Percentiles rank a stretch among this genome's conserved stretches.
Conservation (phyloP, 2,797 vertebrate genomes). For the Psittacula echo region DNA sequence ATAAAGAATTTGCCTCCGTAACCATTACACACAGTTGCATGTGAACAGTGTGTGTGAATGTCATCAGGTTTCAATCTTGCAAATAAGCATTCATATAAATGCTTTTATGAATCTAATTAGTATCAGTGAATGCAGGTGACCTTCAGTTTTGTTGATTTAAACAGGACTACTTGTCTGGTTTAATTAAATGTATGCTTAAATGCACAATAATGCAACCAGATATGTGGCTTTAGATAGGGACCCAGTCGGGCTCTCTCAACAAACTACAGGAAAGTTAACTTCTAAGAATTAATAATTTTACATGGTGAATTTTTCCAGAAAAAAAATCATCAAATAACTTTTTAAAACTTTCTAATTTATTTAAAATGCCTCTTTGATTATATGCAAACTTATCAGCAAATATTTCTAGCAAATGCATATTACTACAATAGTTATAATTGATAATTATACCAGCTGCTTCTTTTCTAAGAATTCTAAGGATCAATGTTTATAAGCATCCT, state of each 20-base stretch:
- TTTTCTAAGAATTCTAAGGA: neutral
- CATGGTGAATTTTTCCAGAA: neutral
- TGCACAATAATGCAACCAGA: neutral
- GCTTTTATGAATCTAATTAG: constrained; percentile 51
- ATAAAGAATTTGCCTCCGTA: neutral
- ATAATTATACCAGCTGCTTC: neutral
- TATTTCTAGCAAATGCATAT: neutral
- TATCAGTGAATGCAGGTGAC: constrained; percentile 47
- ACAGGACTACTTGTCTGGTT: neutral
- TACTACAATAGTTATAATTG: neutral
- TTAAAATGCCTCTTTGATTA: neutral
- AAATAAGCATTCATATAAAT: constrained; percentile 35
- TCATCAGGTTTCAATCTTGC: neutral
- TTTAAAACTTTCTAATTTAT: neutral
- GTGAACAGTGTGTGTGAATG: neutral
- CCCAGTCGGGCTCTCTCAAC: neutral
- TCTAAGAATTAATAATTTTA: neutral
- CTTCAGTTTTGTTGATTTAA: constrained; percentile 53
- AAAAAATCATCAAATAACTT: neutral
- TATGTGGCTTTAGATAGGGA: neutral
- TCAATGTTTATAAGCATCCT: neutral
- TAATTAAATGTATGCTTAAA: constrained; percentile 44
- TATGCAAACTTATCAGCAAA: neutral
- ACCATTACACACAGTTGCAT: neutral
- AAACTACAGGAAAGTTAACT: neutral